A percentile compares a stretch with the other conserved stretches of the same genome.
Evolutionary conservation across 2,113 vertebrate genomes (phyloP).

Genomic region (Hippoglossus stenolepis): DNA sequence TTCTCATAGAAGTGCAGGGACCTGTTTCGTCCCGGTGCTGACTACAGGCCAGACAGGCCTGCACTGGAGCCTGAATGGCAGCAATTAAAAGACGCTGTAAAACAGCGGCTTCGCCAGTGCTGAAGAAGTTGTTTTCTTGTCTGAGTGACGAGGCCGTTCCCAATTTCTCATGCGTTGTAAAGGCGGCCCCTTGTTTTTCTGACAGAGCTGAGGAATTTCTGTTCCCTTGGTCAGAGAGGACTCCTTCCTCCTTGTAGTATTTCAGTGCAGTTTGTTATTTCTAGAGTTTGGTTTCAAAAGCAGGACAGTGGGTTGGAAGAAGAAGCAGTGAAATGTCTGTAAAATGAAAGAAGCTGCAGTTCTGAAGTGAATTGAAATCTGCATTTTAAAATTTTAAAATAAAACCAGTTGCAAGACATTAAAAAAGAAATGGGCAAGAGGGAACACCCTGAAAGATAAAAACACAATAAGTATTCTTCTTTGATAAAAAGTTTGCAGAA

Average conservation of each 20-base stretch:
- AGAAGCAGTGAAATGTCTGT: not conserved
- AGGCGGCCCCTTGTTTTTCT: constrained; percentile 32
- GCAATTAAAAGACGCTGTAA: constrained; percentile 26
- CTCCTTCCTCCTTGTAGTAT: constrained; percentile 45
- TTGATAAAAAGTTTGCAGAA: not conserved
- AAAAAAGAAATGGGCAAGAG: not conserved
- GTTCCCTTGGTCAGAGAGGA: constrained; percentile 6
- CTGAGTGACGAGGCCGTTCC: constrained; percentile 4
- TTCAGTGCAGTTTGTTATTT: constrained; percentile 52
- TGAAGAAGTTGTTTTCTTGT: constrained; percentile 27
- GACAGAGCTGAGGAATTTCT: constrained; percentile 59
- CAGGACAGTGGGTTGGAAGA: not conserved
- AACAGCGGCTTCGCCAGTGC: not conserved
- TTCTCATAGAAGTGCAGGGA: constrained; percentile 14
- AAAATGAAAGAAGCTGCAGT: not conserved
- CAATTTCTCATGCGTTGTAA: constrained; percentile 26
- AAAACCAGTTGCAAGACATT: not conserved
- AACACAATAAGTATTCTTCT: not conserved
- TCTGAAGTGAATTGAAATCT: not conserved
- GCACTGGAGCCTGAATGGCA: constrained; percentile 13
- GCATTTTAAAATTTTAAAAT: not conserved
- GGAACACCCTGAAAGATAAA: not conserved
- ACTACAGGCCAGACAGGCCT: not conserved
- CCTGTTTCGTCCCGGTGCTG: constrained; percentile 11
- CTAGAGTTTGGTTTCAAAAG: constrained; percentile 18